A percentile compares a stretch with the other conserved stretches of the same genome.
Conservation (phyloP, 2,113 vertebrate genomes). For the Astatoreochromis straeleni region DNA sequence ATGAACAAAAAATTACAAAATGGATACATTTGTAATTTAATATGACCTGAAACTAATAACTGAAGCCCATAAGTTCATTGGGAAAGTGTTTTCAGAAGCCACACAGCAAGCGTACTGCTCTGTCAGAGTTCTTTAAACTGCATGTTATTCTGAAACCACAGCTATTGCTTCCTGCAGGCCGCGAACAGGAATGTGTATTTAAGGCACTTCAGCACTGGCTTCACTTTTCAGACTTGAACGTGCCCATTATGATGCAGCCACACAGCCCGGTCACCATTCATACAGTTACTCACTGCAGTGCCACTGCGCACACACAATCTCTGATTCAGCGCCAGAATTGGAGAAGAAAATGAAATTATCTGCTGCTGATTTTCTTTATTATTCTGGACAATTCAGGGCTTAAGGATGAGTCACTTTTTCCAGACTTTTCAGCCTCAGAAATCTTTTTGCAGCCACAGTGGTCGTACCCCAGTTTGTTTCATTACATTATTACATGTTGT, state of each 20-base stretch:
- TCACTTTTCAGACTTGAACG: background rate
- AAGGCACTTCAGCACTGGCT: background rate
- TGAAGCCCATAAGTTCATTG: background rate
- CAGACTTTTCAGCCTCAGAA: background rate
- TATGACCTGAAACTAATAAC: background rate
- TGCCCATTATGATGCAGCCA: background rate
- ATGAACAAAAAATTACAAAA: background rate
- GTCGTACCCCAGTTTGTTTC: background rate
- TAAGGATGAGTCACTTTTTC: background rate
- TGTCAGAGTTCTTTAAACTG: background rate
- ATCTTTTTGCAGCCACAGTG: background rate
- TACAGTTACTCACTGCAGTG: background rate
- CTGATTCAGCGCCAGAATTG: background rate
- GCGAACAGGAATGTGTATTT: background rate
- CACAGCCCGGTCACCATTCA: background rate
- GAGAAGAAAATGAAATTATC: background rate
- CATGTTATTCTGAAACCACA: background rate
- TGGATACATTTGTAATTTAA: accelerated
- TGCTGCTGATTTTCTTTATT: background rate
- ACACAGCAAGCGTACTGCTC: background rate
- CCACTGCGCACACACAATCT: background rate
- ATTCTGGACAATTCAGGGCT: background rate
- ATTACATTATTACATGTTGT: background rate
- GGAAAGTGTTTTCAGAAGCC: background rate
- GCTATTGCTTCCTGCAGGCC: background rate